Base-by-base conservation (phyloP, 30 jellyfish, hydroid and myxozoan genomes). In the Hydractinia symbiolongicarpus region DNA sequence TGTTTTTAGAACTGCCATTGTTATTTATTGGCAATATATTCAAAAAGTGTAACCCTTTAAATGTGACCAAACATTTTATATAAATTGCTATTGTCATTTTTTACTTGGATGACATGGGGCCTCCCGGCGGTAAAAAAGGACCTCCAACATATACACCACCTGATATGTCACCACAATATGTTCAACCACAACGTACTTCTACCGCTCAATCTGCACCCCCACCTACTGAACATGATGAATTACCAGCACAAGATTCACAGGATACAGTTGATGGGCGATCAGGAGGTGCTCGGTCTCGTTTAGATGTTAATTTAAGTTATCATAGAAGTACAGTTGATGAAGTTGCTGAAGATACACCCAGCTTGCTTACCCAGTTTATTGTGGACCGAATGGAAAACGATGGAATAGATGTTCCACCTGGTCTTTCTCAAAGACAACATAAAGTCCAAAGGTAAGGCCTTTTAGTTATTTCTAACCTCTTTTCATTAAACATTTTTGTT, bases 341-440 rank as follows among this genome's bases (percentile, higher is more conserved):
- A 74, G 83, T 74, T n/a, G 54, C 66, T 16, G 67, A 74, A 17
- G 51, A 82, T 58, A 85, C 94, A 4, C 89, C 91, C 1, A 89
- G 81, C 6, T 64, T 79, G 51, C 77, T 89, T n/a, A 53, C 89
- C 8, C 44, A 83, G 40, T 89, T 84, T 66, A 69, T 89, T 49
- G 92, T 82, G 5, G 89, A 89, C 62, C 88, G 88, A 62, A 73
- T 89, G 93, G 86, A 80, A 19, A 81, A 74, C 7, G 95, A 89
- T 79, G 95, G 95, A 6, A 9, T 49, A 53, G 60, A 56, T 30
- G 87, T 89, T 16, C 97, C 97, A 19, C 84, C 61, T 9, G 89
- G 81, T 30, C 71, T 89, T 64, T 61, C 74, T 66, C 76, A 60
- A 50, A 13, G 82, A 17, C 61, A 81, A 53, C 58, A 67, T 52